Evolutionary conservation across 1,140 invertebrate genomes (phyloP).

Genomic region (Daktulosphaira vitifoliae): DNA sequence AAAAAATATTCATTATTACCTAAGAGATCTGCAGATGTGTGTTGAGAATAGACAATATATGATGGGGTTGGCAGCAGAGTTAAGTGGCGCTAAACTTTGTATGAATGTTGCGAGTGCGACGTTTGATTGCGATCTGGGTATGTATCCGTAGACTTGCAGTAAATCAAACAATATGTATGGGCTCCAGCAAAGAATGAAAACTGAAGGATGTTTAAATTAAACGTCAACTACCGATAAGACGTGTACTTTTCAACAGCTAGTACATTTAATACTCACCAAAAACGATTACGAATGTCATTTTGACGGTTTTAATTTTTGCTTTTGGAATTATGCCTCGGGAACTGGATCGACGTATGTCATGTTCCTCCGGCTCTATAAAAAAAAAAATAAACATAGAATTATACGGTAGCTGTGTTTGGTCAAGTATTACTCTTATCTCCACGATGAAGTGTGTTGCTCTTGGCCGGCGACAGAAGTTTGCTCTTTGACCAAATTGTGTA

Average conservation of each 20-base stretch:
- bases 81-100: conserved; percentile 83
- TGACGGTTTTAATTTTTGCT: conserved; percentile 93
- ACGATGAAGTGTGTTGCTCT: conserved; percentile 8
- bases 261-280: conserved; percentile 57
- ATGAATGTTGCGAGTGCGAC: conserved; percentile 82
- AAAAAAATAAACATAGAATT: no score
- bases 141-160: conserved; percentile 78
- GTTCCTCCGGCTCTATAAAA: conserved; percentile 43
- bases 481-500: conserved; percentile 84
- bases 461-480: conserved; percentile 44
- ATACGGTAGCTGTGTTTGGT: no score
- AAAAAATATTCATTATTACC: no score
- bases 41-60: conserved; percentile 93
- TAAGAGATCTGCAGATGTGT: conserved; percentile 73
- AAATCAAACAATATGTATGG: conserved; percentile 91
- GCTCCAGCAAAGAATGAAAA: conserved; percentile 92
- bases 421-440: conserved; percentile 7
- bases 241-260: not conserved
- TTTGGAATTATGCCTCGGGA: conserved; percentile 81
- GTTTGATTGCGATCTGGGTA: conserved; percentile 69
- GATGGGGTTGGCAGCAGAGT: conserved; percentile 88
- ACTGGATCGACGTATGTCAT: conserved; percentile 58
- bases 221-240: not conserved
- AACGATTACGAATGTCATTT: conserved; percentile 94
- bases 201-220: conserved; percentile 49